A percentile compares a stretch with the other conserved stretches of the same genome.
These are phyloP conservation scores for Alethe castanea DNA, from an alignment of 2,113 vertebrate species.

Conservation along the genomic window DNA sequence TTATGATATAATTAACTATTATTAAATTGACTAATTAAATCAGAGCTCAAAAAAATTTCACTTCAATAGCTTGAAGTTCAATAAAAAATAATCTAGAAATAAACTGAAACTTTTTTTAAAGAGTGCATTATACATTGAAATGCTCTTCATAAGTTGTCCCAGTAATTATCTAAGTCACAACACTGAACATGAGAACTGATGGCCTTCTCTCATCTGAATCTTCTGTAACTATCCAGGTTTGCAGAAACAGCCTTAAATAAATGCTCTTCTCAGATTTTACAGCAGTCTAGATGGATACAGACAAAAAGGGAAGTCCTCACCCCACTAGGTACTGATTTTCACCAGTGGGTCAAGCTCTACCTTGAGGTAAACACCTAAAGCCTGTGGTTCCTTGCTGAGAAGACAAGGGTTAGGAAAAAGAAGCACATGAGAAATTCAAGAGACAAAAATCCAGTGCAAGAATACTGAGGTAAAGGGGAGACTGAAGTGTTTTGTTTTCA, in stretches of 20 bases:
- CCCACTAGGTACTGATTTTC: background rate
- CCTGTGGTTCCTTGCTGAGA: background rate
- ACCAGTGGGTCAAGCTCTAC: background rate
- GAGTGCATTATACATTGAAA: background rate
- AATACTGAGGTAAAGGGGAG: background rate
- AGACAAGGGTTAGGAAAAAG: background rate
- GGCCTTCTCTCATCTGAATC: background rate
- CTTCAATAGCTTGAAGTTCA: background rate
- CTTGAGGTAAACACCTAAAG: background rate
- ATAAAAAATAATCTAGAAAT: background rate
- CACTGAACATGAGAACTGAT: background rate
- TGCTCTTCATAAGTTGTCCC: background rate
- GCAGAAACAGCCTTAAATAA: background rate
- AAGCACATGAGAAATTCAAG: background rate
- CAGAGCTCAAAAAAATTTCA: background rate
- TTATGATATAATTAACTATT: background rate
- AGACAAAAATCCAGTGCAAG: background rate
- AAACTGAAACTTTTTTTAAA: background rate
- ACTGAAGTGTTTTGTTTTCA: background rate
- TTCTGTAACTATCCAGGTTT: background rate
- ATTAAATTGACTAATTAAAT: background rate
- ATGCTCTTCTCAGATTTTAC: background rate
- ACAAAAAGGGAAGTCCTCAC: background rate
- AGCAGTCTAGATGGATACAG: background rate
- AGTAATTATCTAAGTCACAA: background rate